Evolutionary conservation across 1,140 invertebrate genomes (phyloP), one percentile per base, ranked within the genome.

Genomic region (Neelides sp.): DNA sequence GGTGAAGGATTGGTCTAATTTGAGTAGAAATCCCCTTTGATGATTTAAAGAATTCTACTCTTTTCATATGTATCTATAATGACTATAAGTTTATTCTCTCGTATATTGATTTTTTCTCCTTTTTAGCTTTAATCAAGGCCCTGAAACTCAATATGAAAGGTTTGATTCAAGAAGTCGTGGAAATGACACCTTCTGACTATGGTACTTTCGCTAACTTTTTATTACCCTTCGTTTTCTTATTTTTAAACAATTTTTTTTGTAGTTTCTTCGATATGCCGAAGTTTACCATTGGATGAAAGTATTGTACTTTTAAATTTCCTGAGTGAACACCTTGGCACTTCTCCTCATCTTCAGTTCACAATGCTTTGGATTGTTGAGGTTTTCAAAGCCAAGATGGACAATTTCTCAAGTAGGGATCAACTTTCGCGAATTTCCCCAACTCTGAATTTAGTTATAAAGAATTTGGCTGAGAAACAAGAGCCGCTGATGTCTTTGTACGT

Each of bases 121-220:
- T 70, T 71, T 41, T 65, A 70, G 89, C 91, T 15, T 65, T 97
- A 1, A 79, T 89, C 63, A 82, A 85, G 72, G 75, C 89, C 8
- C 68, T 97, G 28, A 82, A 83, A 63, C 70, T 98, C 4, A 96
- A 95, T 70, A 87, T 94, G 63, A 71, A 75, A 28, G 66, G 72
- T 32, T 62, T 93, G 4, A 82, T 90, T 46, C 75, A 78, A 58
- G 76, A 88, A 71, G 82, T 86, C n/a, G 64, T 97, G 13, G 93
- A 97, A 69, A 72, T 69, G 27, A 79, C 90, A 48, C 85, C 89
- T 2, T 61, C 76, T 20, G 67, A 68, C 52, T 75, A 85, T 63
- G 77, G 87, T 92, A 69, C 79, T 78, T 74, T 45, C 28, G 10
- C 19, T 10, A 35, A 27, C 22, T 27, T 22, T 8, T 24, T 20